Conservation (phyloP, 2,797 vertebrate genomes). For the Pseudopleuronectes americanus region DNA sequence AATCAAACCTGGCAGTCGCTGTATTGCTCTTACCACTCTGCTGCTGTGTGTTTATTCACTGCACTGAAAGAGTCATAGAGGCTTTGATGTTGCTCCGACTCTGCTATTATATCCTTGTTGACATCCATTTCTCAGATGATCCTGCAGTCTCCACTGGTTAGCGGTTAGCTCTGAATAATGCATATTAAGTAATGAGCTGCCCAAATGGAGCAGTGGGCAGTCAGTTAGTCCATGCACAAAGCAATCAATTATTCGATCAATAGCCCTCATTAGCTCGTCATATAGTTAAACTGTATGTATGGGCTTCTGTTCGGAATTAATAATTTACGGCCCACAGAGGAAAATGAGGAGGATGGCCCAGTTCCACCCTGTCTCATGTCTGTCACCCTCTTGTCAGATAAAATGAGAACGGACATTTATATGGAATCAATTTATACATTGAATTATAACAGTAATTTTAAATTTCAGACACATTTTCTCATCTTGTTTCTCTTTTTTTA, state of each 20-base stretch:
- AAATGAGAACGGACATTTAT: conserved; percentile 16
- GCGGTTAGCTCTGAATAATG: conserved; percentile 83
- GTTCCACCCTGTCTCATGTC: conserved; percentile 44
- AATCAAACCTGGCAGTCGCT: conserved; percentile 39
- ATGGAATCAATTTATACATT: not conserved
- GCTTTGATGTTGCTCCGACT: conserved; percentile 45
- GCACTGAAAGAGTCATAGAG: conserved; percentile 42
- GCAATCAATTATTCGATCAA: conserved; percentile 87
- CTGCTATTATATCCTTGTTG: conserved; percentile 65
- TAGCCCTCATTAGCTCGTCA: conserved; percentile 82
- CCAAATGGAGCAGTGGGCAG: conserved; percentile 80
- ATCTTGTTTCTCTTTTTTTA: not conserved
- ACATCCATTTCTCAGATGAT: conserved; percentile 63
- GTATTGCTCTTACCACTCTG: conserved; percentile 35
- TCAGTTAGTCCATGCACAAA: conserved; percentile 84
- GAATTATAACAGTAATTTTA: not conserved
- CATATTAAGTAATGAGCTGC: conserved; percentile 84
- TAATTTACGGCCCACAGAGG: conserved; percentile 75
- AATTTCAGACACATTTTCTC: not conserved
- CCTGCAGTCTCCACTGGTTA: conserved; percentile 60
- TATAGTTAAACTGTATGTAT: conserved; percentile 81
- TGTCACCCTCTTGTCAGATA: conserved; percentile 30
- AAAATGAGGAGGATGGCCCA: conserved; percentile 48
- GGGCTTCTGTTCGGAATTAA: conserved; percentile 70
- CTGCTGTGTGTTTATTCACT: conserved; percentile 36